Evolutionary conservation across 2,888 invertebrate genomes (phyloP).

Genomic region (Coelinius sp.): DNA sequence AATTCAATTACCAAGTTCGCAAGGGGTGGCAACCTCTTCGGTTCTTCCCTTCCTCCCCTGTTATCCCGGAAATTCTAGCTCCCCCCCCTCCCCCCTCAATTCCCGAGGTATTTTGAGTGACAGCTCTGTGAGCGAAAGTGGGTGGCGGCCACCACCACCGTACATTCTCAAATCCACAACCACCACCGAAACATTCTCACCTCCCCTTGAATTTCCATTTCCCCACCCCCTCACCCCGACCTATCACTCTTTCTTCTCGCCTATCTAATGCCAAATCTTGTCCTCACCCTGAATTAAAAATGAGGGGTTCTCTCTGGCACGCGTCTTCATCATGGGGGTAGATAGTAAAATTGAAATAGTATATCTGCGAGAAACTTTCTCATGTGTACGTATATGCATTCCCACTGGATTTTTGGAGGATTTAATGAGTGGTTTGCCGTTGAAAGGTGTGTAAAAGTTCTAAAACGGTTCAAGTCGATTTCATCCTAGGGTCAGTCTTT

Average conservation of each 20-base stretch:
- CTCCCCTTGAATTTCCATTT: not conserved
- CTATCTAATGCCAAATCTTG: slow-evolving; percentile 60
- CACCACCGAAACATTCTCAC: not conserved
- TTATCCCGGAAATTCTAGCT: not conserved
- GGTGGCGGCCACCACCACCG: slow-evolving; percentile 44
- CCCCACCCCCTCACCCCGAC: not conserved
- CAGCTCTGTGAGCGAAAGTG: slow-evolving; percentile 63
- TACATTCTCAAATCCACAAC: slow-evolving; percentile 33
- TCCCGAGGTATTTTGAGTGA: slow-evolving; percentile 63
- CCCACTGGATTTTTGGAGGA: not conserved
- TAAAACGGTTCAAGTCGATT: too few species aligned
- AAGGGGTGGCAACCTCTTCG: slow-evolving; percentile 46
- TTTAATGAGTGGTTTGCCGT: not conserved
- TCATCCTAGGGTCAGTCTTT: too few species aligned
- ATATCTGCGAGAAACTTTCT: slow-evolving; percentile 40
- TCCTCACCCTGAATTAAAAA: slow-evolving; percentile 33
- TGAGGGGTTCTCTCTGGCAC: slow-evolving; percentile 40
- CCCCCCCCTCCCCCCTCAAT: not conserved
- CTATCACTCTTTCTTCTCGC: slow-evolving; percentile 46
- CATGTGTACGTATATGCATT: not conserved
- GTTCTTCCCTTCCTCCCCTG: slow-evolving; percentile 8
- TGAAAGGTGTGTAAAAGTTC: not conserved
- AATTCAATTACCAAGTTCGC: slow-evolving; percentile 70
- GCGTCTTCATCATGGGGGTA: slow-evolving; percentile 52
- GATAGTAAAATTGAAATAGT: slow-evolving; percentile 66